Evolutionary conservation across 2,113 vertebrate species (phyloP), one percentile per base, ranked within the genome.

Genomic region (Melanerpes formicivorus): DNA sequence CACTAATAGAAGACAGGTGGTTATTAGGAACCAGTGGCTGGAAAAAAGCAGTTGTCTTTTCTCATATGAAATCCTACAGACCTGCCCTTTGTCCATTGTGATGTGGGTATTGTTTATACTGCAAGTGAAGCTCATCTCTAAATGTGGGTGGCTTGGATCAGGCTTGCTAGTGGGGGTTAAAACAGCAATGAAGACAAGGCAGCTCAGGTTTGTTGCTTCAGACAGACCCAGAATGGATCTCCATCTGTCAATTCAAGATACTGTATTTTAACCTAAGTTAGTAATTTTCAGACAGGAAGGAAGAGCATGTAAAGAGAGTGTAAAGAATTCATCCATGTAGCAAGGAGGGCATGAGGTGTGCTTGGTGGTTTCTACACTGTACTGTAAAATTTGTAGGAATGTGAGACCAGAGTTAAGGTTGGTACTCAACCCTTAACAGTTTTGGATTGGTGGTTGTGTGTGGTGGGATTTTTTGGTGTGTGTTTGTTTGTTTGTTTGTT

Each of bases 141-240:
- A 87, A 90, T 5, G 70, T 90, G 88, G 70, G 88, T 90, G 95
- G 60, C 80, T 94, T 95, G 83, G 86, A 86, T 67, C 55, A 73
- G 77, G 65, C 76, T 48, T 60, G 52, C 60, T 40, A 73, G 44
- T 4, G 1, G 50, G 72, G 81, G 84, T 91, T 93, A 85, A 93
- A 95, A 93, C 46, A 93, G 65, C 79, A 88, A 65, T 48, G 48
- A 56, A 80, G 82, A 83, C 48, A 86, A 86, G 60, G 65, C 70
- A 75, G 26, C 42, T 88, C 54, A 56, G 60, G 56, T 80, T 90
- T 77, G 27, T 65, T 87, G 64, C 54, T 74, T 93, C 72, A 74
- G 44, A 48, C 42, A 77, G 67, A 78, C 21, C 21, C 60, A 37
- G 60, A 85, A 64, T 25, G 67, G 46, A 60, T 64, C 72, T 64